Base-by-base conservation (phyloP, 2,797 vertebrate genomes). In the Podarcis lilfordi region DNA sequence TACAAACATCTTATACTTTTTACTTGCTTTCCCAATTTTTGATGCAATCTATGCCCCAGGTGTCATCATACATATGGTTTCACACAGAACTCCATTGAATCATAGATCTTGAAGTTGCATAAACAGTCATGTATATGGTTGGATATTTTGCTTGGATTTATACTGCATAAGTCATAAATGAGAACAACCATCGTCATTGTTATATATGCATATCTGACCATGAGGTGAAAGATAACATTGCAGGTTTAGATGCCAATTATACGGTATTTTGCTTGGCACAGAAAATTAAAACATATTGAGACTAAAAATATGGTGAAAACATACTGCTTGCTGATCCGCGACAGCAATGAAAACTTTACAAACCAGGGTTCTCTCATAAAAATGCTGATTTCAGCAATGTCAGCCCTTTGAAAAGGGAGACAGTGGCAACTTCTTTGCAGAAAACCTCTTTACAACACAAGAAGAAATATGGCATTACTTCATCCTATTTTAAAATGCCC, bases 401-500 rank as follows among this genome's bases (percentile, higher is more conserved):
- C 81, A 83, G 43, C 8, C 50, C 43, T 83, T 72, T 55, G 23
- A 82, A 82, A 82, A 19, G 69, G 91, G 92, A 59, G 4, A 0
- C 27, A 13, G 1, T 45, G 75, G 50, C 68, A 87, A 76, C 10
- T 61, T 43, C 7, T 32, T 43, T 81, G 80, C 55, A 75, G 1
- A 85, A 59, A 76, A 75, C 32, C 82, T 92, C n/a, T 64, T 76
- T 23, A n/a, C 9, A 86, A 72, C 90, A 85, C 32, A 90, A 85
- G 84, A 88, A 37, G 71, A 79, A 80, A 88, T 74, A 40, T 80
- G 86, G 89, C n/a, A 93, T 93, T 74, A 82, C 5, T 74, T 25
- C 80, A n/a, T 64, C 43, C 8, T 85, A 17, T 84, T 72, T 37
- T 37, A 78, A 86, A 91, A 90, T 84, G 68, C 37, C 32, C 23